phyloP scores from a whole-genome alignment of 2,113 vertebrate genomes.

The Cebus imitator region DNA sequence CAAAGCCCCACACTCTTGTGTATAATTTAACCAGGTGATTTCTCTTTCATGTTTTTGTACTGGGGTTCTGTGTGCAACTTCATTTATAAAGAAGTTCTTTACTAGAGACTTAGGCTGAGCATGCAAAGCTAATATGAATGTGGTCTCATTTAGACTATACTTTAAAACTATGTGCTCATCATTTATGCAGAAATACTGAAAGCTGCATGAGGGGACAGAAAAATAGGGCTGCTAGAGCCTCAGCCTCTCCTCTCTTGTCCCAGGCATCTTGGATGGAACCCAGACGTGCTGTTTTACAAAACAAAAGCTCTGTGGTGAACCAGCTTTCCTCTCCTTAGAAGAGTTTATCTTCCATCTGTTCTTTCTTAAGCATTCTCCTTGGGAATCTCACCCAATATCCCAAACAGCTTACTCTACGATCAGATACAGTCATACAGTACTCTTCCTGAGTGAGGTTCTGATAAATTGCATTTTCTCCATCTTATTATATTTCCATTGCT shows the following conservation, averaged over 20 bases:
- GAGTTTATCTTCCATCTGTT: conserved; percentile 54
- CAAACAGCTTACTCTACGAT: conserved; percentile 23
- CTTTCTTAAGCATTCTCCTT: conserved; percentile 54
- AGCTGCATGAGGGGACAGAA: neutral
- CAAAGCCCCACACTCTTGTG: neutral
- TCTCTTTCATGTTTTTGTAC: neutral
- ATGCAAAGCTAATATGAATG: neutral
- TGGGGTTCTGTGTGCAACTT: neutral
- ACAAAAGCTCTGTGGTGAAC: conserved; percentile 26
- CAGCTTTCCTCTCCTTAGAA: conserved; percentile 29
- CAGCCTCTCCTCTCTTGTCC: neutral
- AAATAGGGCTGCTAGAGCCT: neutral
- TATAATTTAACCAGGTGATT: neutral
- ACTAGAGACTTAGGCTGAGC: neutral
- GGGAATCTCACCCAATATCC: conserved; percentile 53
- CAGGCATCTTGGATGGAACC: conserved; percentile 7
- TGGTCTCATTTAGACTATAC: neutral
- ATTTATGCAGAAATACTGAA: neutral
- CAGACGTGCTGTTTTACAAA: neutral
- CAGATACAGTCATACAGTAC: conserved; percentile 45
- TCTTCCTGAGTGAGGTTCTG: conserved; percentile 22
- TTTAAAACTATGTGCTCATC: neutral
- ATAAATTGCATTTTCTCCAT: conserved; percentile 31
- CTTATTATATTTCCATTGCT: conserved; percentile 51
- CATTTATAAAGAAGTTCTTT: neutral